Percentiles rank a stretch among this genome's conserved stretches.
Evolutionary conservation across 1,140 invertebrate genomes (phyloP).

Genomic region (Zaprionus lachaisei): DNA sequence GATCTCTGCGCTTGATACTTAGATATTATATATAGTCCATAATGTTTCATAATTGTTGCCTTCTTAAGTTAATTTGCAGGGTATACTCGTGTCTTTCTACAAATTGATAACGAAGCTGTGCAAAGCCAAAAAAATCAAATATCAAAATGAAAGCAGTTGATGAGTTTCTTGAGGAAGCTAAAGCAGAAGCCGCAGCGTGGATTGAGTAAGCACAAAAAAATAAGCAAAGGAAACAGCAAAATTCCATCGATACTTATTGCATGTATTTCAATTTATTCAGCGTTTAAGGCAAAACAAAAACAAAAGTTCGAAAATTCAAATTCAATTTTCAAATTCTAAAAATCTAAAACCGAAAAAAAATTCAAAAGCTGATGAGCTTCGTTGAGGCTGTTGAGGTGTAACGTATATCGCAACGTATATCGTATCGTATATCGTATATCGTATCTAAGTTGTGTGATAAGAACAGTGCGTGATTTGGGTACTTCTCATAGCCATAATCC

Average conservation of each 20-base stretch:
- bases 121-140: slow-evolving; percentile 34
- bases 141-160: background rate
- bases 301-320: background rate
- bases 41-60: too few species aligned
- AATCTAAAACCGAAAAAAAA: background rate
- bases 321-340: background rate
- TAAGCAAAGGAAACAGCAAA: slow-evolving; percentile 38
- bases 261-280: slow-evolving; percentile 22
- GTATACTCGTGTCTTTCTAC: background rate
- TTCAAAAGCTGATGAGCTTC: background rate
- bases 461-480: slow-evolving; percentile 43
- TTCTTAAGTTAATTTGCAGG: background rate
- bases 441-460: slow-evolving; percentile 34
- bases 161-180: slow-evolving; percentile 7
- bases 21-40: too few species aligned
- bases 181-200: slow-evolving; percentile 20
- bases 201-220: background rate
- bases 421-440: background rate
- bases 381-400: background rate
- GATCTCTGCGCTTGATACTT: too few species aligned
- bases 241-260: slow-evolving; percentile 16
- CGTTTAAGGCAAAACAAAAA: background rate
- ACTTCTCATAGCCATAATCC: slow-evolving; percentile 78
- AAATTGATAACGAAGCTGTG: slow-evolving; percentile 19
- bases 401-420: background rate